These are phyloP conservation scores for Tenthredo scrophulariae DNA, from an alignment of 2,888 invertebrate species.

Conservation along the genomic window DNA sequence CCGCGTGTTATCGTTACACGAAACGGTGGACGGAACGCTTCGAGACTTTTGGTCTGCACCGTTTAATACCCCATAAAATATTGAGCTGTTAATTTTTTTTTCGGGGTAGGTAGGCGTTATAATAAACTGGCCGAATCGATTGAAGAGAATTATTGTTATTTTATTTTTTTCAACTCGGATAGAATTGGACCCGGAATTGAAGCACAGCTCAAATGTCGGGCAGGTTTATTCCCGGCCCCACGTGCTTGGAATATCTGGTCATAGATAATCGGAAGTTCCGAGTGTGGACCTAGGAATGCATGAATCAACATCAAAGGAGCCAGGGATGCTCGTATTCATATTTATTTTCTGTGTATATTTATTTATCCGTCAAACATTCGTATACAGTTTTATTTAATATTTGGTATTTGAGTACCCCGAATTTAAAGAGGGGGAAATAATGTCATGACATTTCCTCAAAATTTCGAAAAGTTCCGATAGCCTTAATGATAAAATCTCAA, in stretches of 20 bases:
- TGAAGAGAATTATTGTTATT: neutral
- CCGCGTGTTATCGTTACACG: neutral
- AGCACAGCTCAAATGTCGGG: slow-evolving; percentile 62
- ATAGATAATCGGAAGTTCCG: slow-evolving; percentile 47
- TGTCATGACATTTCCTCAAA: too few species aligned
- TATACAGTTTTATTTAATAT: neutral
- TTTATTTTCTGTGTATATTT: neutral
- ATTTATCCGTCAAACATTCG: neutral
- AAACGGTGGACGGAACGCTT: neutral
- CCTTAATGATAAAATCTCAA: too few species aligned
- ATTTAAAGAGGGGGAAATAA: too few species aligned
- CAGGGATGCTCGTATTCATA: neutral
- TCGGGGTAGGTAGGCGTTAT: neutral
- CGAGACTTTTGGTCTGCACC: neutral
- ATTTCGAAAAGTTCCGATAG: too few species aligned
- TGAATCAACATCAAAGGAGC: slow-evolving; percentile 58
- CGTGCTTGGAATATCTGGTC: slow-evolving; percentile 60
- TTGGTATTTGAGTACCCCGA: neutral
- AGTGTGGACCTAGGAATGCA: slow-evolving; percentile 52
- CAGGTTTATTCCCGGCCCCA: slow-evolving; percentile 66
- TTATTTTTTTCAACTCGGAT: neutral
- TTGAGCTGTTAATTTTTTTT: neutral
- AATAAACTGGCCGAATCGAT: neutral
- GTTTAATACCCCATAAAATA: too few species aligned
- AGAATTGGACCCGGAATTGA: neutral